These are phyloP conservation scores for Rhincodon typus DNA, from an alignment of 2,797 vertebrate genomes.

Conservation along the genomic window DNA sequence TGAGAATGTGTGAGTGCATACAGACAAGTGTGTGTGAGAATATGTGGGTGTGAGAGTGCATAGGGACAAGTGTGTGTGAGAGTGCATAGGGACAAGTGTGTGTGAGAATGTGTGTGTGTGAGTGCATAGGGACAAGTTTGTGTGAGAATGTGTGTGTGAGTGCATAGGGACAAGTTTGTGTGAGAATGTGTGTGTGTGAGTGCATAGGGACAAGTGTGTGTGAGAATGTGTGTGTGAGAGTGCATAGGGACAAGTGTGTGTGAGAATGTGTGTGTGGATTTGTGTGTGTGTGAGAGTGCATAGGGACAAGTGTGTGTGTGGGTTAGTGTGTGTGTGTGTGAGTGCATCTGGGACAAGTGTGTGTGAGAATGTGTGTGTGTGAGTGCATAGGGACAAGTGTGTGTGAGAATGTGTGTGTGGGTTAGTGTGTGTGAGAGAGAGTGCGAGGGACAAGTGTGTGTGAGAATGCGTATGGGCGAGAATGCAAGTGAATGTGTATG, in stretches of 20 bases:
- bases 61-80: too few species aligned
- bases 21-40: too few species aligned
- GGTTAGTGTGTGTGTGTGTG: not conserved
- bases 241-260: not conserved
- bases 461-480: not conserved
- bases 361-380: not conserved
- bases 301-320: not conserved
- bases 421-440: too few species aligned
- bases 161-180: too few species aligned
- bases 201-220: not conserved
- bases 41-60: too few species aligned
- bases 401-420: not conserved
- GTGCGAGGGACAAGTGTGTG: not conserved
- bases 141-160: not conserved
- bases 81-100: too few species aligned
- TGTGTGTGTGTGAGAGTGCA: not conserved
- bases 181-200: not conserved
- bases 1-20: not conserved
- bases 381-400: not conserved
- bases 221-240: conserved; percentile 13
- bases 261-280: not conserved
- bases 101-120: not conserved
- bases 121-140: not conserved
- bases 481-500: not conserved
- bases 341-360: too few species aligned